Percentiles rank a stretch among this genome's conserved stretches.
These are phyloP conservation scores for Rhopalosiphum maidis DNA, from an alignment of 1,140 invertebrate genomes.

Conservation along the genomic window DNA sequence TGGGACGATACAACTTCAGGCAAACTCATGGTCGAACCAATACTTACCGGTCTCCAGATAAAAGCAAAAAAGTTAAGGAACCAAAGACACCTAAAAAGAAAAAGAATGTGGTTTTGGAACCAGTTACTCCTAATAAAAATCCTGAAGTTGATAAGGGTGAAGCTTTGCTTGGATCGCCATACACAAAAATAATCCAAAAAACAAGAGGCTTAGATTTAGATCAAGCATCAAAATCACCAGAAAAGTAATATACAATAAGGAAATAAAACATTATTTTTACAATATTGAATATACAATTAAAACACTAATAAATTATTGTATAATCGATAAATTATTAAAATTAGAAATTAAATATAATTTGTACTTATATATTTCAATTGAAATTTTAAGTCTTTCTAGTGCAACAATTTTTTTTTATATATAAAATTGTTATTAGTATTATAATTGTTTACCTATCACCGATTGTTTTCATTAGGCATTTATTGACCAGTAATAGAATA, in stretches of 20 bases:
- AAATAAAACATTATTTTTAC: background rate
- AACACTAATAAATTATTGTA: background rate
- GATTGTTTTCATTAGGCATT: background rate
- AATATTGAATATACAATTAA: background rate
- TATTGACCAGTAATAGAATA: background rate
- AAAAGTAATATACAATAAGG: background rate
- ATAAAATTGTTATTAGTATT: background rate
- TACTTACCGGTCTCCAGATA: slow-evolving; percentile 37
- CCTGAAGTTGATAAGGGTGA: slow-evolving; percentile 39
- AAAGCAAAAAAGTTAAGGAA: background rate
- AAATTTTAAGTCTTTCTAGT: background rate
- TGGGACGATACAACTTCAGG: slow-evolving; percentile 34
- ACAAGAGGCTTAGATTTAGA: slow-evolving; percentile 48
- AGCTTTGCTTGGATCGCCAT: slow-evolving; percentile 42
- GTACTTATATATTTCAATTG: background rate
- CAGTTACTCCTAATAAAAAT: slow-evolving; percentile 42
- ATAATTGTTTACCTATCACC: background rate
- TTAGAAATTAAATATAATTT: background rate
- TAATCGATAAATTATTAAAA: background rate
- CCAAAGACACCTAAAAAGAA: slow-evolving; percentile 40
- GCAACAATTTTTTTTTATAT: background rate
- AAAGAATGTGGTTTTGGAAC: background rate
- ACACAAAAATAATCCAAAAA: slow-evolving; percentile 54
- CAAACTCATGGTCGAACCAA: slow-evolving; percentile 44
- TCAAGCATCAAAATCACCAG: slow-evolving; percentile 13